phyloP scores from a whole-genome alignment of 1,140 invertebrate genomes.

The Euschistus heros region DNA sequence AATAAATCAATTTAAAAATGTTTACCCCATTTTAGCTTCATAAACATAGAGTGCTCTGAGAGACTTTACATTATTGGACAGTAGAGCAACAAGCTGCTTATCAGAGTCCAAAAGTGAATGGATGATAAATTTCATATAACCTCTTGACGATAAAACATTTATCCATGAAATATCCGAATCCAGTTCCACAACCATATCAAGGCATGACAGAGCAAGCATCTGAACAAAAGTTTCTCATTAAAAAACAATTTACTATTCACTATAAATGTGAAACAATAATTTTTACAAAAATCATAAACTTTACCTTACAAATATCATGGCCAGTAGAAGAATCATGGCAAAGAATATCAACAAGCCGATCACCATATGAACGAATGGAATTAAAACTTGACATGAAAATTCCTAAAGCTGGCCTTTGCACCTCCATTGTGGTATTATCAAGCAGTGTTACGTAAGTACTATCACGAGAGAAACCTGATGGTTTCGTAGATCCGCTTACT shows the following conservation, averaged over 20 bases:
- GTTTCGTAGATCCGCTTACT: conserved; percentile 28
- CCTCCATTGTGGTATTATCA: conserved; percentile 31
- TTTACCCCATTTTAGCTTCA: conserved; percentile 69
- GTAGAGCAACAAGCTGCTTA: conserved; percentile 51
- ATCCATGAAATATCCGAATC: conserved; percentile 63
- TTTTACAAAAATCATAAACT: background rate
- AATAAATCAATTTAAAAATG: conserved; percentile 8
- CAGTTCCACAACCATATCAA: conserved; percentile 66
- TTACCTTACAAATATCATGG: conserved; percentile 70
- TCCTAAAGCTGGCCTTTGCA: conserved; percentile 34
- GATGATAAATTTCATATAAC: conserved; percentile 74
- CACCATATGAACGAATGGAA: conserved; percentile 58
- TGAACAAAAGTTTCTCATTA: conserved; percentile 27
- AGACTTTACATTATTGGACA: conserved; percentile 54
- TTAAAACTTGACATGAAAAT: conserved; percentile 39
- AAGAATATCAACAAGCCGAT: conserved; percentile 69
- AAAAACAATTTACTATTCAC: background rate
- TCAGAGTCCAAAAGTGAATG: conserved; percentile 68
- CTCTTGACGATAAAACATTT: conserved; percentile 60
- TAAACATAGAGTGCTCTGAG: conserved; percentile 73
- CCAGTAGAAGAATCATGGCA: conserved; percentile 77
- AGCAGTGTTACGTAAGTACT: conserved; percentile 31
- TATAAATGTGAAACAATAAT: background rate
- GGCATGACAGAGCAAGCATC: conserved; percentile 71
- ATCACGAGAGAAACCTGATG: conserved; percentile 43